These are phyloP conservation scores for Osmerus mordax DNA, from an alignment of 2,113 vertebrate genomes.

Conservation along the genomic window DNA sequence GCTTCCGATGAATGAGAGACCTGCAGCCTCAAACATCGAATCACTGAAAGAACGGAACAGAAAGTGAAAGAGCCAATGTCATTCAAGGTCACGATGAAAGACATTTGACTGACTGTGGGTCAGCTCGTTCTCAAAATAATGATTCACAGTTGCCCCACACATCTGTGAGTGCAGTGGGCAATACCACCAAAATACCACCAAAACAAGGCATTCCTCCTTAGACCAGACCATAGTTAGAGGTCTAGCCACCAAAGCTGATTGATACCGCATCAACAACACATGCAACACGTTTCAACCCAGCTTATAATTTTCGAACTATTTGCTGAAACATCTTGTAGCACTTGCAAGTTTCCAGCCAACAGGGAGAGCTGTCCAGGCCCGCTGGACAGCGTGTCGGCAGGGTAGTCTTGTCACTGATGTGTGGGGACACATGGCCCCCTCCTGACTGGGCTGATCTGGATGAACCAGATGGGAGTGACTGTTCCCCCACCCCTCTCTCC, in stretches of 20 bases:
- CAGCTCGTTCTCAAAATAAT: too few species aligned
- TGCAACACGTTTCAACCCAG: background rate
- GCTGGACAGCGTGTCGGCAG: constrained; percentile 43
- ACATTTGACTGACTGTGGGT: too few species aligned
- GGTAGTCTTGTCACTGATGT: constrained; percentile 50
- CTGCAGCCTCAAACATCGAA: too few species aligned
- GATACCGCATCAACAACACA: background rate
- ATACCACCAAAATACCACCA: too few species aligned
- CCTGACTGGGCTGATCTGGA: constrained; percentile 60
- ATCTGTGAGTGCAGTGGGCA: too few species aligned
- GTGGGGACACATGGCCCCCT: constrained; percentile 59
- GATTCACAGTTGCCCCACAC: too few species aligned
- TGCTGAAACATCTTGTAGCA: background rate
- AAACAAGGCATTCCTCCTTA: too few species aligned
- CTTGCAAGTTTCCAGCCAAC: constrained; percentile 19
- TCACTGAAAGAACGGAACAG: too few species aligned
- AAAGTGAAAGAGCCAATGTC: too few species aligned
- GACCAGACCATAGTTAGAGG: background rate
- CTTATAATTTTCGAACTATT: background rate
- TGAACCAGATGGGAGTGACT: constrained; percentile 75
- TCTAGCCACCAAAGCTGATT: background rate
- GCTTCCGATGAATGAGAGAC: too few species aligned
- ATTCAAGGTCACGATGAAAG: too few species aligned
- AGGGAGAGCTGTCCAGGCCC: constrained; percentile 19
- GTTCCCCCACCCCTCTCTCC: constrained; percentile 41